phyloP scores from a whole-genome alignment of 1,140 invertebrate genomes.

The Drosophila navojoa region DNA sequence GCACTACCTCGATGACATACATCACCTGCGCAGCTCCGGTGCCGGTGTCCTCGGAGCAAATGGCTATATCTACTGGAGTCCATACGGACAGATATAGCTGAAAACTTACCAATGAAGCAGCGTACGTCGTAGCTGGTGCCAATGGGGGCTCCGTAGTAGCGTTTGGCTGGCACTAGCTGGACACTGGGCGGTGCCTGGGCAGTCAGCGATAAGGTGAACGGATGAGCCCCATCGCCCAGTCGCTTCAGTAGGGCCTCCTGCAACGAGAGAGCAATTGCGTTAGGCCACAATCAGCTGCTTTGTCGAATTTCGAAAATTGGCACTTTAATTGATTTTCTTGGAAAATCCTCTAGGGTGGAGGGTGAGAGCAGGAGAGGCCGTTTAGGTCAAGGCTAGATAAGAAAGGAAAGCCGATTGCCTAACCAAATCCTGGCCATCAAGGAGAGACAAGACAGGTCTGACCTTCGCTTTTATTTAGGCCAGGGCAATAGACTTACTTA shows the following conservation, averaged over 20 bases:
- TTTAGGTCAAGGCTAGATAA: neutral
- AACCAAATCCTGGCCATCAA: neutral
- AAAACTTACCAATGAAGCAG: conserved; percentile 82
- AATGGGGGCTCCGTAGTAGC: conserved; percentile 94
- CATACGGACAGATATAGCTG: neutral
- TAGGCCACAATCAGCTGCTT: conserved; percentile 4
- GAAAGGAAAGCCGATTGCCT: neutral
- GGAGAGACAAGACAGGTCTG: no score
- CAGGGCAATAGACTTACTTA: no score
- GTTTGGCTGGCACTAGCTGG: conserved; percentile 94
- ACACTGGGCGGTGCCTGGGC: conserved; percentile 93
- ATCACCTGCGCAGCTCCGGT: conserved; percentile 4
- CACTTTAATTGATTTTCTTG: conserved; percentile 56
- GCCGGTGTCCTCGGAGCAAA: conserved; percentile 1
- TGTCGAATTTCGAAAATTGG: conserved; percentile 27
- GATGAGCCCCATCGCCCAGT: conserved; percentile 90
- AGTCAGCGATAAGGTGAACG: conserved; percentile 92
- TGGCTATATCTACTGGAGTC: neutral
- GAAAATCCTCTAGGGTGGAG: neutral
- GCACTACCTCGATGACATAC: neutral
- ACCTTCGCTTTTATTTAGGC: no score
- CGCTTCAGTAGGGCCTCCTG: conserved; percentile 93
- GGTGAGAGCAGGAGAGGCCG: neutral
- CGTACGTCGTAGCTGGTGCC: conserved; percentile 93
- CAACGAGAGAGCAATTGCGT: conserved; percentile 22